Percentiles rank a stretch among this genome's conserved stretches.
Conservation (phyloP, 2,797 vertebrate species). For the Bovichtus variegatus region DNA sequence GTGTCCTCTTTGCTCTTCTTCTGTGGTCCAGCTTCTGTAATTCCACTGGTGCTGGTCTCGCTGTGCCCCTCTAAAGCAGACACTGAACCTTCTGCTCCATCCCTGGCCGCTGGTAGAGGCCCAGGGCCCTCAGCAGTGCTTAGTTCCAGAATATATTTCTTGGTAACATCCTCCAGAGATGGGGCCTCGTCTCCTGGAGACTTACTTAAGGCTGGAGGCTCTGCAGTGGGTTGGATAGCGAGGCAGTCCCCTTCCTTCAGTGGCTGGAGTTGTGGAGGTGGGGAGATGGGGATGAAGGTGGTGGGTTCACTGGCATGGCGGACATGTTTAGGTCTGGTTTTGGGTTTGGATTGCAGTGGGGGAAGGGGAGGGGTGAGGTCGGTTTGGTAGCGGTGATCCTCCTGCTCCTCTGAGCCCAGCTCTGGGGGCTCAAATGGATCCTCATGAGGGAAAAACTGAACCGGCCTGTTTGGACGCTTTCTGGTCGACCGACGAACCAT, state of each 20-base stretch:
- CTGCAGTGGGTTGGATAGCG: constrained; percentile 41
- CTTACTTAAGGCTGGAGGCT: constrained; percentile 72
- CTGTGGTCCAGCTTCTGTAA: constrained; percentile 80
- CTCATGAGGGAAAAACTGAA: constrained; percentile 82
- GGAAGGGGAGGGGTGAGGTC: constrained; percentile 60
- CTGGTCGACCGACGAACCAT: constrained; percentile 88
- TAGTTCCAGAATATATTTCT: constrained; percentile 90
- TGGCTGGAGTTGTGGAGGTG: constrained; percentile 81
- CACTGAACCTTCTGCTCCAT: constrained; percentile 58
- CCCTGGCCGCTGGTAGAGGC: constrained; percentile 48
- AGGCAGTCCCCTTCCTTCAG: constrained; percentile 60
- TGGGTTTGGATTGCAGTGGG: constrained; percentile 58
- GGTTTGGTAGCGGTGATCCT: constrained; percentile 27
- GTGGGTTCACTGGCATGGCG: constrained; percentile 92
- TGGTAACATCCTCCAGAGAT: constrained; percentile 91
- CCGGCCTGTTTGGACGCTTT: constrained; percentile 88
- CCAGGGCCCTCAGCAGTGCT: constrained; percentile 77
- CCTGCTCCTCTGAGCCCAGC: constrained; percentile 59
- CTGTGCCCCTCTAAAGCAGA: constrained; percentile 76
- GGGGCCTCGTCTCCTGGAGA: constrained; percentile 81
- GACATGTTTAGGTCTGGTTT: constrained; percentile 87
- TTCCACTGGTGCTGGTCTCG: constrained; percentile 76
- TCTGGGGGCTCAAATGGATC: constrained; percentile 75
- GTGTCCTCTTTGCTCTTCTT: constrained; percentile 83
- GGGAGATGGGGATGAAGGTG: constrained; percentile 89